Evolutionary conservation across 2,888 invertebrate genomes (phyloP), one percentile per base, ranked within the genome.

Genomic region (Hypsopygia costalis): DNA sequence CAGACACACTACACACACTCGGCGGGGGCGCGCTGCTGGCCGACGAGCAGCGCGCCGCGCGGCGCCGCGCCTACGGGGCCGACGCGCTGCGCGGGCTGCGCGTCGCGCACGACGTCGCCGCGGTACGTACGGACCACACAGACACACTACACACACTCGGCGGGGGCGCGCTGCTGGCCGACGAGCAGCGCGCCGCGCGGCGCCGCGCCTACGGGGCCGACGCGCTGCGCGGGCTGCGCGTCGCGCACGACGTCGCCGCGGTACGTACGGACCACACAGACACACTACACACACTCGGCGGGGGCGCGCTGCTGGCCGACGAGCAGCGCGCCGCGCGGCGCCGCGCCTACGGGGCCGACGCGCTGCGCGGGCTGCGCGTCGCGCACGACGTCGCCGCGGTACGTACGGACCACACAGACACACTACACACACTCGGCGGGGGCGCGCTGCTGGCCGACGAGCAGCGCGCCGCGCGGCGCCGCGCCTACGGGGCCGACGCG

Each of bases 1-100:
- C n/a, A n/a, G n/a, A n/a, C n/a, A n/a, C n/a, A n/a, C n/a, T n/a
- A n/a, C n/a, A n/a, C n/a, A n/a, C n/a, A n/a, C n/a, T 98, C 90
- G 98, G 98, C 21, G 93, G 98, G 46, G 92, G 93, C 8, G 94
- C 94, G 58, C 86, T 98, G 34, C 91, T 98, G n/a, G 94, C 95
- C 50, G 93, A 95, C 54, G 96, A 96, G 60, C 91, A 91, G 50
- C 82, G 85, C 36, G 87, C 81, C 45, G 11, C 25, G 41, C 6
- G 8, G 91, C 91, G 16, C 36, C 88, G 91, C 16, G 80, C 71
- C 21, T 75, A 81, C 35, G 90, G 92, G 3, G 98, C 98, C 77
- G 86, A 91, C 0, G 91, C 92, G 34, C 85, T 97, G 35, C 91
- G 89, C 52, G 97, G 97, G 0, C 82, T 98, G 32, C 92, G 91